These are phyloP conservation scores for Halcyon smyrnensis DNA, from an alignment of 2,797 vertebrate species.

Conservation along the genomic window DNA sequence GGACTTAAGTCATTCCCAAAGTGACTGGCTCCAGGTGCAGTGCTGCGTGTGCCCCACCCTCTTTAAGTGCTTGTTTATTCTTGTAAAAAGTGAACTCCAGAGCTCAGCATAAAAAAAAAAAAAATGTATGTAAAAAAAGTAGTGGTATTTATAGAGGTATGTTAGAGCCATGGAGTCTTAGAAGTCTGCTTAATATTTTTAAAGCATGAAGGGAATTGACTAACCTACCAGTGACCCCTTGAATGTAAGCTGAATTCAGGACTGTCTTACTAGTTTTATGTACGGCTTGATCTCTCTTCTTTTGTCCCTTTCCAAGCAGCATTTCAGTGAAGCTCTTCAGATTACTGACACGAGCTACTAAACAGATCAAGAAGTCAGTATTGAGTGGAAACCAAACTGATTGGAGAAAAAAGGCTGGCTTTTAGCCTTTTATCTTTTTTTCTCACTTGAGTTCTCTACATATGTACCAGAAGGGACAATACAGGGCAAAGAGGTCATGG, in stretches of 20 bases:
- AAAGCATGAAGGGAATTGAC: not conserved
- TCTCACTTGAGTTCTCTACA: not conserved
- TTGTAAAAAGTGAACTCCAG: not conserved
- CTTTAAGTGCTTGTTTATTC: not conserved
- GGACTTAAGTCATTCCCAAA: not conserved
- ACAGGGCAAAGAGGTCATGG: not conserved
- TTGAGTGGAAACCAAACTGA: not conserved
- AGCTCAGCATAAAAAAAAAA: not conserved
- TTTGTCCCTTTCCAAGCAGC: not conserved
- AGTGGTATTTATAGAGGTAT: not conserved
- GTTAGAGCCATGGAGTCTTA: not conserved
- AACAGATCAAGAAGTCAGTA: not conserved
- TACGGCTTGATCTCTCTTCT: not conserved
- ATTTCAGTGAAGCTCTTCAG: not conserved
- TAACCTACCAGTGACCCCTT: not conserved
- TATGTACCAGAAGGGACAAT: not conserved
- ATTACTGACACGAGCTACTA: not conserved
- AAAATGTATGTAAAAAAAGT: not conserved
- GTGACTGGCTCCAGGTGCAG: too few species aligned
- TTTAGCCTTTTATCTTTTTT: not conserved
- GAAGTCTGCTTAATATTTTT: not conserved
- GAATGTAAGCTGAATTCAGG: not conserved
- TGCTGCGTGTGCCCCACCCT: not conserved
- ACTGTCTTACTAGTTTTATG: not conserved
- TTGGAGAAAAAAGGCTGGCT: not conserved